Base-by-base conservation (phyloP, 2,797 vertebrate species). In the Pipistrellus nathusii region DNA sequence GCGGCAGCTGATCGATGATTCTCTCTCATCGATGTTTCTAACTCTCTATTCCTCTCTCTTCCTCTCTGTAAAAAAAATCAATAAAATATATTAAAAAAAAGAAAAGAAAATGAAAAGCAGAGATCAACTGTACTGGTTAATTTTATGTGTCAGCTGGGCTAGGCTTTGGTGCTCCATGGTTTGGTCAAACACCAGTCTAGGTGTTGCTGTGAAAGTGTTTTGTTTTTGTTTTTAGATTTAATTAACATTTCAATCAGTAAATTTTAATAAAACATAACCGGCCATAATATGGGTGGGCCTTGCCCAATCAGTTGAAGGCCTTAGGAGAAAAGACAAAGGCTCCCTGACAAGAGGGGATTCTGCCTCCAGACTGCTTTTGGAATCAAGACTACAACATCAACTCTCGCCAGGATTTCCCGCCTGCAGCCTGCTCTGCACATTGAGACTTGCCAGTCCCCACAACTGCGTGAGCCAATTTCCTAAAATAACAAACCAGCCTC, bases 201-300 rank as follows among this genome's bases (percentile, higher is more conserved):
- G 21, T 80, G 17, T 66, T 88, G 44, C 32, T 89, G 4, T 75
- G 57, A 62, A 83, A 84, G 17, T 57, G 75, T 17, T 32, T 32
- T 51, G 14, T 14, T 51, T 51, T 51, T 51, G 35, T 44, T 91
- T 75, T 62, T 44, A 14, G 8, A 59, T 64, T 11, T 41, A 62
- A 66, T 44, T 91, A 91, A 85, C 30, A 88, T 85, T 93, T 77
- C 82, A 77, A 71, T 94, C 11, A 81, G 38, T 68, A 77, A n/a
- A 87, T 55, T 80, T 91, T 38, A 44, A 73, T n/a, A 81, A 57
- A 88, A 38, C n/a, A 51, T 7, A 84, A 55, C 0, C 4, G 6
- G 71, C 27, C 27, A 3, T 35, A 44, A n/a, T 17, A 17, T 76
- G 21, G n/a, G 38, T 57, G 48, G 82, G n/a, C 21, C 75, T 51